These are phyloP conservation scores for Phalacrocorax carbo DNA, from an alignment of 2,113 vertebrate species.

Conservation along the genomic window DNA sequence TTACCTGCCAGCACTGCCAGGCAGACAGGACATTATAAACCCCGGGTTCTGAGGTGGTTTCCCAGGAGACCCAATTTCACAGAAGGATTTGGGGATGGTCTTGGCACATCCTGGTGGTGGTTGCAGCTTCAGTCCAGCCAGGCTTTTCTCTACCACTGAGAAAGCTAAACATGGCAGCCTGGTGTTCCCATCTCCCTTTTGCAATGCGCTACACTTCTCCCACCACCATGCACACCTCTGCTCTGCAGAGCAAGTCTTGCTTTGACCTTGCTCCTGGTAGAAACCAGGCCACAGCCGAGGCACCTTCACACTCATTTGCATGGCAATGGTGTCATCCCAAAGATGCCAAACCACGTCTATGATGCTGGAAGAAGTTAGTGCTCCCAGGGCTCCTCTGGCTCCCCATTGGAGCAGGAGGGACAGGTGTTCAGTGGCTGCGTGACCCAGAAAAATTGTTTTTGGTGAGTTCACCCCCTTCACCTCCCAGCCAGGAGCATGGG, in stretches of 20 bases:
- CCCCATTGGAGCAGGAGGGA: neutral
- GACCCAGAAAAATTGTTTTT: neutral
- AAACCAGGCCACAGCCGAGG: neutral
- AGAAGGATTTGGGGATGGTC: neutral
- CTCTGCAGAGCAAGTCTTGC: neutral
- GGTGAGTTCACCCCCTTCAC: neutral
- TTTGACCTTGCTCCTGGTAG: neutral
- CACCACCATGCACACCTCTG: neutral
- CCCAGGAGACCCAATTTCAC: neutral
- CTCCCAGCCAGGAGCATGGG: neutral
- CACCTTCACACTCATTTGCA: neutral
- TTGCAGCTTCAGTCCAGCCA: neutral
- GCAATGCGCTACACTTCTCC: neutral
- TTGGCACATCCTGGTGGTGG: neutral
- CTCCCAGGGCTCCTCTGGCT: neutral
- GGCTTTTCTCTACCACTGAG: neutral
- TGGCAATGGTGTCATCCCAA: neutral
- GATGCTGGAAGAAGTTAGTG: neutral
- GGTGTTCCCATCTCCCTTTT: neutral
- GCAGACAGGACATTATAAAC: neutral
- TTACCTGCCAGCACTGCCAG: neutral
- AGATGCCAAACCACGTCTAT: neutral
- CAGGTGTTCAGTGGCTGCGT: neutral
- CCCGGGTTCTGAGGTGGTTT: neutral
- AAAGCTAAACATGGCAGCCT: neutral